Base-by-base conservation (phyloP, 2,888 invertebrate species). In the Lasioglossum villosulum region DNA sequence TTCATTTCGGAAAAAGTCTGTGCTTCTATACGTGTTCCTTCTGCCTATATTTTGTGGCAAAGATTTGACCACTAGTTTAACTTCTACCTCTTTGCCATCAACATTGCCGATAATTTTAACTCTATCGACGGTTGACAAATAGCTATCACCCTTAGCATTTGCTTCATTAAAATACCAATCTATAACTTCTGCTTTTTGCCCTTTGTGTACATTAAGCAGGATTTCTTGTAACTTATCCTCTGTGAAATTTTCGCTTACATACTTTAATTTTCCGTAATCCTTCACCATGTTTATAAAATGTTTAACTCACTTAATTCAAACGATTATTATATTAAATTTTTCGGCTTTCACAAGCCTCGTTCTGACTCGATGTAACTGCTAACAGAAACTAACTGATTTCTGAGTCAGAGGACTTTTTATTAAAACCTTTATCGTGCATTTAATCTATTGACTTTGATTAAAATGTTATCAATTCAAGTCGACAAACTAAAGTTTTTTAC, bases 1-100 rank as follows among this genome's bases (percentile, higher is more conserved):
- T 94, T 97, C 97, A 92, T 97, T 97, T 85, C 95, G 95, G 91
- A 97, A 97, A 93, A 97, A 97, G 74, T 97, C 97, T 4, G 95
- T 92, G 63, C 96, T 97, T 81, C 96, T 96, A 90, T 96, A 97
- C 0, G 97, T 96, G 45, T 97, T 96, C 0, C 96, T 96, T 45
- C 97, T 95, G 0, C 96, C 96, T 1, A 96, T 84, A 91, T 96
- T 97, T 77, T 96, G 96, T 0, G 97, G 97, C 88, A 97, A 96
- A n/a, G 96, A 96, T 94, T 97, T 97, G 0, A 97, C 95, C 23
- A 97, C 95, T 0, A 97, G 94, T 91, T 96, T 96, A 0, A 97
- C 93, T 73, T 95, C 90, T 66, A 94, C 95, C 0, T 90, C 74
- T 19, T 93, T 93, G 5, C 93, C 93, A 42, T 93, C 84, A 16